phyloP scores from a whole-genome alignment of 2,888 invertebrate species.

The Drosophila nr. perissopoda region DNA sequence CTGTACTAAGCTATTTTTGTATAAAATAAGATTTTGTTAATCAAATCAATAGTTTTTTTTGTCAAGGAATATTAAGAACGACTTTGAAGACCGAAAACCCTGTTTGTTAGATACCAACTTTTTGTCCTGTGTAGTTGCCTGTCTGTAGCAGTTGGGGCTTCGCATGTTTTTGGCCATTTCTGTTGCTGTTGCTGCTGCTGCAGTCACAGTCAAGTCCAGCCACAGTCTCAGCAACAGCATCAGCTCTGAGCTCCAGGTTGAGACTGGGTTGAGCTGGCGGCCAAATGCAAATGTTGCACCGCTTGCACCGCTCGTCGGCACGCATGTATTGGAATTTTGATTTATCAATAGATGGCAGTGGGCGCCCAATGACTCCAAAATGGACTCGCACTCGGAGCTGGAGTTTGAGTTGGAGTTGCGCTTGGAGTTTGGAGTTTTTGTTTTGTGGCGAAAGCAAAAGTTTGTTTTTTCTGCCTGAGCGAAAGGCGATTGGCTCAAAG shows the following conservation, averaged over 20 bases:
- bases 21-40: neutral
- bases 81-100: neutral
- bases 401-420: conserved; percentile 1
- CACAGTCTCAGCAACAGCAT: conserved; percentile 10
- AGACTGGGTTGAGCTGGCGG: conserved; percentile 52
- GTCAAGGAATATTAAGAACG: neutral
- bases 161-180: conserved; percentile 76
- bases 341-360: conserved; percentile 75
- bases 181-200: conserved; percentile 12
- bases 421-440: conserved; percentile 15
- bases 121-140: conserved; percentile 10
- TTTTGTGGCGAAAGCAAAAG: conserved; percentile 76
- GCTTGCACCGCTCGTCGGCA: conserved; percentile 32
- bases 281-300: conserved; percentile 74
- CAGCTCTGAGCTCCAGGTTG: conserved; percentile 20
- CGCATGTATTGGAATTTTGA: conserved; percentile 76
- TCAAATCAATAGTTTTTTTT: neutral
- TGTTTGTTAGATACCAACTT: neutral
- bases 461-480: conserved; percentile 47
- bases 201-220: conserved; percentile 51
- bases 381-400: conserved; percentile 16
- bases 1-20: neutral
- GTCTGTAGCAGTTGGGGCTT: conserved; percentile 38
- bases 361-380: conserved; percentile 57
- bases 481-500: conserved; percentile 65